Base-by-base conservation (phyloP, 2,888 invertebrate genomes). In the Melanophora roralis region DNA sequence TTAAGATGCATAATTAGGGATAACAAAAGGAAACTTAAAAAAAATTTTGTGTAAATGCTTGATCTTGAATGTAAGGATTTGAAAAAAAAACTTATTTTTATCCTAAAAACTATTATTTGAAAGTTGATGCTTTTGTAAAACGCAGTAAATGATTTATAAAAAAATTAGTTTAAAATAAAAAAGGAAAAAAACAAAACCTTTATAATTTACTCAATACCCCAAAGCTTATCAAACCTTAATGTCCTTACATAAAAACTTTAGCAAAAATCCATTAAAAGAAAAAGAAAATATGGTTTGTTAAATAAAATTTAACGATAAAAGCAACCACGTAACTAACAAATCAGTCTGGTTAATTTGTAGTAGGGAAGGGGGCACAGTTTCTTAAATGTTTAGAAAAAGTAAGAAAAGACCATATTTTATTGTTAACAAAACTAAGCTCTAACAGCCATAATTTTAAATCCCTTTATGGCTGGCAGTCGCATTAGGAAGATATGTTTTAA, bases 391-490 rank as follows among this genome's bases (percentile, higher is more conserved):
- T 2, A 1, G 1, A 43, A 14, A 43, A 43, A 43, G 19, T 19
- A 2, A 19, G 19, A 19, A 19, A 19, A 11, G 11, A 45, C 9
- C 5, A 21, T 19, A 19, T 19, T 16, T 5, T 49, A 23, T 49
- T 23, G 7, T 49, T 23, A 49, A 23, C 21, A 19, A 16, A 53
- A 36, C 16, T 11, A 55, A 36, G 12, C 55, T 19, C 23, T 60
- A 2, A 12, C 3, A 49, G 12, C 16, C 40, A 19, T 60, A 27
- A 60, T 27, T 12, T 55, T 27, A 27, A 60, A 60, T 71, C 69
- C 69, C 60, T 60, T 51, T 60, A 71, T 49, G 27, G 49, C 49
- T 27, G 27, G 12, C 36, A 49, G 69, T n/a, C 38, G 14, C n/a
- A 9, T 45, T 45, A 43, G 14, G 14, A 19, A 19, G 21, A 45